Percentiles rank a stretch among this genome's conserved stretches.
Conservation (phyloP, 2,888 invertebrate genomes). For the Leptogaster cylindrica region DNA sequence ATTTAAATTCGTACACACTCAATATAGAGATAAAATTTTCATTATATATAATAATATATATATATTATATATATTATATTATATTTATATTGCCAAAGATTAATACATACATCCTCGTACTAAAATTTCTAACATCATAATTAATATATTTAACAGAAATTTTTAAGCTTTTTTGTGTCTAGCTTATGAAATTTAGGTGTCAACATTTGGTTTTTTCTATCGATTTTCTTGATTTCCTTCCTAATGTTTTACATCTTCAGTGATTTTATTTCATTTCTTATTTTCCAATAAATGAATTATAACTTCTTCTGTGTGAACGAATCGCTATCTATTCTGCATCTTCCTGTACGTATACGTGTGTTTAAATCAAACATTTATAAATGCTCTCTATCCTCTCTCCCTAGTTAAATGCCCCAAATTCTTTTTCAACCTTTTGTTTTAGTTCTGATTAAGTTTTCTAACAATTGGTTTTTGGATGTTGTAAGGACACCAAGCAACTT, state of each 20-base stretch:
- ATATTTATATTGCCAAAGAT: too few species aligned
- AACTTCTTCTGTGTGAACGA: slow-evolving; percentile 41
- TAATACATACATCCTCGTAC: too few species aligned
- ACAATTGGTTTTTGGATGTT: too few species aligned
- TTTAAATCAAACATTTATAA: slow-evolving; percentile 21
- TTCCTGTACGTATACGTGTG: slow-evolving; percentile 31
- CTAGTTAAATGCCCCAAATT: background rate
- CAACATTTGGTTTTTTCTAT: background rate
- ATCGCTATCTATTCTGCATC: slow-evolving; percentile 43
- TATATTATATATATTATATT: too few species aligned
- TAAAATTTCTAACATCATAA: too few species aligned
- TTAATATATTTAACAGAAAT: background rate
- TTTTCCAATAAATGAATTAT: slow-evolving; percentile 8
- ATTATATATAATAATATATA: too few species aligned
- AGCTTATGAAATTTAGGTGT: background rate
- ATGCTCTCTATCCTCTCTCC: background rate
- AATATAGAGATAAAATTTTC: too few species aligned
- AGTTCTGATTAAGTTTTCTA: too few species aligned
- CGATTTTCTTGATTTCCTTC: background rate
- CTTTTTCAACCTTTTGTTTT: too few species aligned
- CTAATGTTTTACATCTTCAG: background rate
- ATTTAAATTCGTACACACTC: too few species aligned
- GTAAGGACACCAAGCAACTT: too few species aligned
- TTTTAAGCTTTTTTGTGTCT: background rate
- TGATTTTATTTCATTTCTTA: background rate